These are phyloP conservation scores for Aplidium turbinatum DNA, from an alignment of 23 tunicate genomes.

Conservation along the genomic window DNA sequence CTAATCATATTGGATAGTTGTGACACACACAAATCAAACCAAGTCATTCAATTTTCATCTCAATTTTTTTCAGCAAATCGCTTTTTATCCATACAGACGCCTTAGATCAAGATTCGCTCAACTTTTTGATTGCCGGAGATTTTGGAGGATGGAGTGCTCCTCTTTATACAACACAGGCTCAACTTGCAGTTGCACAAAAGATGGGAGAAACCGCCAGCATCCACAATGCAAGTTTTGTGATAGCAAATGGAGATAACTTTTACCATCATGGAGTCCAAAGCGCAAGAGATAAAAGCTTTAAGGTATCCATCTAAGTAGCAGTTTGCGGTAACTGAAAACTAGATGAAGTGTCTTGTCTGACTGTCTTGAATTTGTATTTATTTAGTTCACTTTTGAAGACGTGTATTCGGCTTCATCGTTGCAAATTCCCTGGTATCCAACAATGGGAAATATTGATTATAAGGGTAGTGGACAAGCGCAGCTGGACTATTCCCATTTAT, in stretches of 20 bases:
- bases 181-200: slow-evolving; percentile 38
- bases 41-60: too few relatives aligned
- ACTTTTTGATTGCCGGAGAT: slow-evolving; percentile 68
- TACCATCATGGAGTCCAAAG: slow-evolving; percentile 73
- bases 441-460: slow-evolving; percentile 86
- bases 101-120: too few relatives aligned
- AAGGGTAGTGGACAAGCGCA: slow-evolving; percentile 73
- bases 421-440: slow-evolving; percentile 76
- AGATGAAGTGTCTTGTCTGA: too few relatives aligned
- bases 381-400: slow-evolving; percentile 64
- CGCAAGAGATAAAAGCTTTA: slow-evolving; percentile 52
- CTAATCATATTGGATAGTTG: too few relatives aligned
- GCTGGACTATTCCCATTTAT: slow-evolving; percentile 68
- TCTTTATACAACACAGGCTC: slow-evolving; percentile 59
- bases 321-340: too few relatives aligned
- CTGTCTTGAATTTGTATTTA: too few relatives aligned
- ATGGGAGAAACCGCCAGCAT: slow-evolving; percentile 46
- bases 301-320: too few relatives aligned
- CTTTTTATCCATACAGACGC: too few relatives aligned
- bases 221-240: slow-evolving; percentile 50
- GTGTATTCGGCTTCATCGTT: slow-evolving; percentile 55
- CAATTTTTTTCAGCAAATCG: too few relatives aligned
- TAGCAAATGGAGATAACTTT: slow-evolving; percentile 80
- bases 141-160: slow-evolving; percentile 73
- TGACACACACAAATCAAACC: too few relatives aligned